Evolutionary conservation across 1,140 invertebrate species (phyloP).

Genomic region (Heliconius hewitsoni): DNA sequence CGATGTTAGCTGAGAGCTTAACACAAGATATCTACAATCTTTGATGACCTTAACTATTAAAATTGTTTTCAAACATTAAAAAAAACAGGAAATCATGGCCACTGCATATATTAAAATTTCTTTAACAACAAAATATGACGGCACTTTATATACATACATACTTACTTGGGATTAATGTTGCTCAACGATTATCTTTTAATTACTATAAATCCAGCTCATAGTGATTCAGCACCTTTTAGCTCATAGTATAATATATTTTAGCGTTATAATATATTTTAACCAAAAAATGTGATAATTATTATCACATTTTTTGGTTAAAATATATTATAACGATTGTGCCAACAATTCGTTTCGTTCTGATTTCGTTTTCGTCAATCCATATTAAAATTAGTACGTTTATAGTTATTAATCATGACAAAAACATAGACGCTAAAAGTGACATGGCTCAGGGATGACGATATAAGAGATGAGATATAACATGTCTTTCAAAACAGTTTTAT

Average conservation of each 20-base stretch:
- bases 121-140: background rate
- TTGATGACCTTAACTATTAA: background rate
- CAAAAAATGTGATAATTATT: no score
- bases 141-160: background rate
- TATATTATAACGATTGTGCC: background rate
- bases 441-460: background rate
- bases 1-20: slow-evolving; percentile 5
- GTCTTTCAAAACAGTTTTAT: slow-evolving; percentile 51
- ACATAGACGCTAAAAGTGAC: background rate
- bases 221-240: background rate
- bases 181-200: background rate
- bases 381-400: background rate
- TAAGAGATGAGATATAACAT: slow-evolving; percentile 12
- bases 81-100: background rate
- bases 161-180: background rate
- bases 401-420: no score
- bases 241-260: no score
- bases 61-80: slow-evolving; percentile 11
- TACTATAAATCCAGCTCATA: background rate
- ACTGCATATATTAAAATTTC: background rate
- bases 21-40: background rate
- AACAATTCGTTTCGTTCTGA: background rate
- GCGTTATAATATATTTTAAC: no score
- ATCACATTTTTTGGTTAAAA: background rate
- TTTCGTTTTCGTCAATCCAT: background rate